Base-by-base conservation (phyloP, 64 coral and sea anemone genomes). In the Stylophora pistillata region DNA sequence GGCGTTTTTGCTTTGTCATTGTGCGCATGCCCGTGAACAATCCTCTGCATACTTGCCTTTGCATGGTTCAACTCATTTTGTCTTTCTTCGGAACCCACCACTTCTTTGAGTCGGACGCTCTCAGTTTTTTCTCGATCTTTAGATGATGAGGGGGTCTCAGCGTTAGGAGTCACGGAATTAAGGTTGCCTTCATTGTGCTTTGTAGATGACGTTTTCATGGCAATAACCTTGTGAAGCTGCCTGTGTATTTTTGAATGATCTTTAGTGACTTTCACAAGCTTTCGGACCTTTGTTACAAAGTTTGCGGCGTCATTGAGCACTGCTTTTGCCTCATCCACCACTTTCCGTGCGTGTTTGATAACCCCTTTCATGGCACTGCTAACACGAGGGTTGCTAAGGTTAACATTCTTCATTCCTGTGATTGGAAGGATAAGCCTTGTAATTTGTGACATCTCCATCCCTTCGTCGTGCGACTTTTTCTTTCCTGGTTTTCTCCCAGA, bases 301-400 rank as follows among this genome's bases (percentile, higher is more conserved):
- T 62, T 74, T 26, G 79, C 90, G 9, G 82, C 94, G 54, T 85
- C 89, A 21, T 88, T 88, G 5, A 91, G 71, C 27, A 92, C 89
- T 11, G 74, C 85, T 69, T 95, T 95, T 27, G 94, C 89, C 78
- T 95, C 89, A 55, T 59, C 81, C 5, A 92, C 94, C 33, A 95
- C 89, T 52, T 76, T 75, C 64, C 70, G 91, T 16, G 94, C 89
- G 56, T 92, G 77, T 14, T 65, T 77, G 13, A 95, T 85, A 7
- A 92, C 92, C 20, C 78, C 26, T 33, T 91, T 85, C 86, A 95
- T 84, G 56, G 86, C 53, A 53, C 89, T 71, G 58, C 74, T 92
- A 14, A 86, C 71, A 16, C 21, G 74, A 5, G 78, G 33, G 65
- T 95, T 85, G 17, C 86, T 85, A 20, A 95, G 72, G 29, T 89